Evolutionary conservation across 2,113 vertebrate genomes (phyloP).

Genomic region (Menura novaehollandiae): DNA sequence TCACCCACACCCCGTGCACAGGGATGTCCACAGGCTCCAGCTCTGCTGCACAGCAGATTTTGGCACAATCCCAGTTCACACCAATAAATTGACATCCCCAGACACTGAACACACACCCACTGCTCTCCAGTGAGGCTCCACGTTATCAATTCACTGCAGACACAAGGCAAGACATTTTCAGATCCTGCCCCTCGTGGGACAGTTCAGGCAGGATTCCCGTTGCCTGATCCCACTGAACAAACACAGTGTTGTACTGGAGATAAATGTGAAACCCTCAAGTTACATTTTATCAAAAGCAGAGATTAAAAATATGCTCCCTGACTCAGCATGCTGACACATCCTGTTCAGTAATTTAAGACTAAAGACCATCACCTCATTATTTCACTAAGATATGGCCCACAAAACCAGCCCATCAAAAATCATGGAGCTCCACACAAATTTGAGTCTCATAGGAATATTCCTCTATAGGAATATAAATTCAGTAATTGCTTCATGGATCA

Average conservation of each 20-base stretch:
- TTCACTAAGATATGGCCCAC: neutral
- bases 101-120: neutral
- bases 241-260: rapidly evolving
- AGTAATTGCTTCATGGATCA: neutral
- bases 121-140: neutral
- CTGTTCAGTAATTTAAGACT: neutral
- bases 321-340: neutral
- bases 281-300: neutral
- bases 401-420: neutral
- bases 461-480: neutral
- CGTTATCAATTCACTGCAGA: neutral
- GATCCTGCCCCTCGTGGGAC: neutral
- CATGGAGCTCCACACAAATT: neutral
- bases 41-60: rapidly evolving
- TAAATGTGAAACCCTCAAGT: neutral
- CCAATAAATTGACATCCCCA: rapidly evolving
- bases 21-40: neutral
- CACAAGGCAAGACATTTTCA: neutral
- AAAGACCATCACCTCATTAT: neutral
- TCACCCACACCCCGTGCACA: neutral
- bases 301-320: neutral
- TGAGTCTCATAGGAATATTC: neutral
- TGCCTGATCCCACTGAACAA: neutral
- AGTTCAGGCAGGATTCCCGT: neutral
- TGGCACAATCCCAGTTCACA: neutral